Evolutionary conservation across 2,888 invertebrate genomes (phyloP).

Genomic region (Bursaphelenchus okinawaensis): DNA sequence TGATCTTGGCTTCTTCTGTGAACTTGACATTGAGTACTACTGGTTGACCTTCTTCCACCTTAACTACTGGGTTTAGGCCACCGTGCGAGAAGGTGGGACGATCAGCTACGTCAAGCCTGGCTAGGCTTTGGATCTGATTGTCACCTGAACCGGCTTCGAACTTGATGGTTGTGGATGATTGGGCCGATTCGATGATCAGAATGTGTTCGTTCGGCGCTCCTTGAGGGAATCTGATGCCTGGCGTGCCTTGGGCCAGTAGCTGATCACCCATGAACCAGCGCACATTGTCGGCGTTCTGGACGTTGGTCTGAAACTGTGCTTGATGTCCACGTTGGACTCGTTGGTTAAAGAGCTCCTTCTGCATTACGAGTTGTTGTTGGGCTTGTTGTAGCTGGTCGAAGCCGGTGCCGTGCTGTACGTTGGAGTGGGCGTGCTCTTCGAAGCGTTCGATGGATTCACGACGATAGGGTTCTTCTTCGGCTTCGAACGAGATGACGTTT

Average conservation of each 20-base stretch:
- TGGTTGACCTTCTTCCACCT: slow-evolving; percentile 59
- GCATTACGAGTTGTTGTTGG: slow-evolving; percentile 14
- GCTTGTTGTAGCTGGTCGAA: background rate
- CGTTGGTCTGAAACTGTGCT: slow-evolving; percentile 36
- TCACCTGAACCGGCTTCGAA: slow-evolving; percentile 31
- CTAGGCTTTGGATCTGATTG: slow-evolving; percentile 18
- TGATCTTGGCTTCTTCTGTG: slow-evolving; percentile 66
- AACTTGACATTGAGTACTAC: slow-evolving; percentile 47
- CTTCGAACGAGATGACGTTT: slow-evolving; percentile 6
- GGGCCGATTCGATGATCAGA: slow-evolving; percentile 31
- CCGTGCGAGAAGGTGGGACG: background rate
- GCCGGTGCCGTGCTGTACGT: background rate
- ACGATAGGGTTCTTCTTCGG: slow-evolving; percentile 10
- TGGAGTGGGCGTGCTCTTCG: slow-evolving; percentile 11
- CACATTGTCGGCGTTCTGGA: slow-evolving; percentile 38
- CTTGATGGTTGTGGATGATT: slow-evolving; percentile 19
- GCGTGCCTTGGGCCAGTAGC: slow-evolving; percentile 14
- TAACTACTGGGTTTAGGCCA: slow-evolving; percentile 66
- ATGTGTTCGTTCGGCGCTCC: slow-evolving; percentile 9
- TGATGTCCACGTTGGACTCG: slow-evolving; percentile 21
- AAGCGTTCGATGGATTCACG: slow-evolving; percentile 2
- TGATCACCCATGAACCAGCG: slow-evolving; percentile 39
- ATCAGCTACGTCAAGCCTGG: background rate
- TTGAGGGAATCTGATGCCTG: slow-evolving; percentile 13
- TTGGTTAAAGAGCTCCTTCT: slow-evolving; percentile 22